Base-by-base conservation (phyloP, 1,140 invertebrate species). In the Spodoptera litura region DNA sequence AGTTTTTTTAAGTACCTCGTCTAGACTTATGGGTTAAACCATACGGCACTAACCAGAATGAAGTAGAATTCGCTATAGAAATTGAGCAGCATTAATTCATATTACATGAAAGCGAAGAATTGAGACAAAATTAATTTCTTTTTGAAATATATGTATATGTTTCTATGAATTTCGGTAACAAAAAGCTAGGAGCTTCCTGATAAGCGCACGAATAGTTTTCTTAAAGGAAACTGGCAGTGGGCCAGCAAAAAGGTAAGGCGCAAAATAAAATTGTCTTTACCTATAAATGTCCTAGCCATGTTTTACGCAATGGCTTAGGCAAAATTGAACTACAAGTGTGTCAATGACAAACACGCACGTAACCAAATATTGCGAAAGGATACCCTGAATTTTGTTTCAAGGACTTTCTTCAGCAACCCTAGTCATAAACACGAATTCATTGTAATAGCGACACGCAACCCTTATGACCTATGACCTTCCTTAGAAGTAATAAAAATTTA, bases 321-420 rank as follows among this genome's bases (percentile, higher is more conserved):
- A 58, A 68, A n/a, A 77, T 12, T 55, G 61, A 66, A 35, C 27
- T 56, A 77, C 51, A 49, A 53, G 68, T 78, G 74, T 83, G 81
- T 84, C 84, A 83, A 83, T 82, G 79, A 79, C 77, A 79, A 58
- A 13, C 81, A 80, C 62, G 78, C 84, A 83, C 81, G 80, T 78
- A 77, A 83, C 27, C 35, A 49, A 74, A 80, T 56, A 35, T 75
- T 82, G 78, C 55, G 72, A 68, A 58, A 76, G 72, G 70, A 72
- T 79, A 71, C 78, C 70, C 74, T 62, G 78, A 82, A 79, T 77
- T 82, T 83, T 73, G 62, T 85, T 87, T 84, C 83, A 88, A 87
- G 84, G 87, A 79, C 82, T 72, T 72, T 81, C 59, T 58, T 75
- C 27, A 61, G 38, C 44, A 51, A 53, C 73, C 73, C 73, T 59